Percentiles rank a stretch among this genome's conserved stretches.
Evolutionary conservation across 2,888 invertebrate genomes (phyloP).

Genomic region (Koerneria pararmatus): DNA sequence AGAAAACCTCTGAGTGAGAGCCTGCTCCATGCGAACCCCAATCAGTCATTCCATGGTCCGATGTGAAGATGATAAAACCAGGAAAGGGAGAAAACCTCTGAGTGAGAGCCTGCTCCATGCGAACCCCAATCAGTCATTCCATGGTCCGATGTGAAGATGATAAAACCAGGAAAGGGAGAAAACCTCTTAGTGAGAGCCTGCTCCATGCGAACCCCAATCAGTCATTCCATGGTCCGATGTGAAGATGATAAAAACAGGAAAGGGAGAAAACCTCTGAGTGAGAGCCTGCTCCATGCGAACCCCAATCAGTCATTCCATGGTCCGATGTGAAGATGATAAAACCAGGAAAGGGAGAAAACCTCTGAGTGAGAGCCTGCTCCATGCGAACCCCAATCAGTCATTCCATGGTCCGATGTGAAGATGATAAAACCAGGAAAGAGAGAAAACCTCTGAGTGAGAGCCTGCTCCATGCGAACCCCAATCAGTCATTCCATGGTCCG

Average conservation of each 20-base stretch:
- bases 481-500: slow-evolving; percentile 98
- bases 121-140: slow-evolving; percentile 99
- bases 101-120: slow-evolving; percentile 82
- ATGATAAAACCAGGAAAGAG: too few species aligned
- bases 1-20: slow-evolving; percentile 66
- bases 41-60: slow-evolving; percentile 98
- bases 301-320: slow-evolving; percentile 99
- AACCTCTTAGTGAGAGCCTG: slow-evolving; percentile 72
- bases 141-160: slow-evolving; percentile 89
- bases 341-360: too few species aligned
- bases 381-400: slow-evolving; percentile 98
- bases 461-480: slow-evolving; percentile 97
- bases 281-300: slow-evolving; percentile 90
- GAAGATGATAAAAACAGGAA: too few species aligned
- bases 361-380: slow-evolving; percentile 78
- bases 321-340: slow-evolving; percentile 88
- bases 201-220: slow-evolving; percentile 94
- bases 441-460: slow-evolving; percentile 66
- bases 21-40: slow-evolving; percentile 97
- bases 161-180: too few species aligned
- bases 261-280: slow-evolving; percentile 63
- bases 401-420: slow-evolving; percentile 93
- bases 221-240: slow-evolving; percentile 99
- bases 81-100: slow-evolving; percentile 61
- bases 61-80: slow-evolving; percentile 83